Conservation (phyloP, 2,797 vertebrate genomes). For the Caiman crocodilus region DNA sequence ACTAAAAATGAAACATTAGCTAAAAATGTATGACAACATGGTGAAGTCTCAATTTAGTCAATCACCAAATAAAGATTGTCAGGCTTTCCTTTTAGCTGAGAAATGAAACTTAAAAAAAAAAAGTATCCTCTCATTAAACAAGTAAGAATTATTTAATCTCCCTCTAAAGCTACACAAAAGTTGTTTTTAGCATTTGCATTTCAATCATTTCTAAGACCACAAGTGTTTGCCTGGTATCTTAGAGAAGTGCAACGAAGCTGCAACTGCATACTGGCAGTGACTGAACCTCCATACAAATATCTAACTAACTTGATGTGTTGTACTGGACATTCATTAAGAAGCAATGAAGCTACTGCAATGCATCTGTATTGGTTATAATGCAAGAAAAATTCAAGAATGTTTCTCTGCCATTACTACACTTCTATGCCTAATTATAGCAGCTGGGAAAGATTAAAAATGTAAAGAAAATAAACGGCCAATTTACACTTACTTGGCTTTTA, state of each 20-base stretch:
- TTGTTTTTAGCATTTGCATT: neutral
- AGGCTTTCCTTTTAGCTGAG: neutral
- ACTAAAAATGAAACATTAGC: neutral
- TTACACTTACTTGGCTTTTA: neutral
- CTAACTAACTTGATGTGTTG: neutral
- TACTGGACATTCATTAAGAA: neutral
- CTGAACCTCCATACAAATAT: neutral
- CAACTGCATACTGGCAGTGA: neutral
- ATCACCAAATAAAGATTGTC: neutral
- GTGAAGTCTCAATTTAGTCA: neutral
- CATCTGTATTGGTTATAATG: neutral
- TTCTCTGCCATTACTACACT: neutral
- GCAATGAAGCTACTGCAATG: neutral
- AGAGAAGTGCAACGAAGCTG: neutral
- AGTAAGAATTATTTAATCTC: neutral
- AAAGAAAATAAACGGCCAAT: neutral
- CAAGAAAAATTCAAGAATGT: neutral
- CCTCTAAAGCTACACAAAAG: neutral
- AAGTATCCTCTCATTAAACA: neutral
- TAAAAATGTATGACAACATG: neutral
- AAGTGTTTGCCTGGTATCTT: neutral
- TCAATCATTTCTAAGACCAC: neutral
- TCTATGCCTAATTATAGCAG: neutral
- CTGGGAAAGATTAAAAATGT: neutral
- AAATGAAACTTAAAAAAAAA: neutral